These are phyloP conservation scores for Australoheros facetus DNA, from an alignment of 2,797 vertebrate species.

Conservation along the genomic window DNA sequence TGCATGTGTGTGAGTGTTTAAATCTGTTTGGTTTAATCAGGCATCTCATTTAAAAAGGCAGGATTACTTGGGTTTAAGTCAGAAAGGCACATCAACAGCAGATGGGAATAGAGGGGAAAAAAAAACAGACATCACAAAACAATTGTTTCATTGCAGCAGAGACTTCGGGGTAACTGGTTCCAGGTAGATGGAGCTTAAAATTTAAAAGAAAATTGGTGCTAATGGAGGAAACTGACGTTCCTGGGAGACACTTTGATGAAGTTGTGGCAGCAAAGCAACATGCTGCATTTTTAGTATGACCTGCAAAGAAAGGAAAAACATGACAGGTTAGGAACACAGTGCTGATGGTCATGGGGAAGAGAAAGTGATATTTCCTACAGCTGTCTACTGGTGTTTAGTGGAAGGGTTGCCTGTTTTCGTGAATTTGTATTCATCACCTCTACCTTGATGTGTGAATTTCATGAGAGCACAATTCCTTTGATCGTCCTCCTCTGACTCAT, in stretches of 20 bases:
- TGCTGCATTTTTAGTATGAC: neutral
- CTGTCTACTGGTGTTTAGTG: neutral
- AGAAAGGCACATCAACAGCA: constrained; percentile 18
- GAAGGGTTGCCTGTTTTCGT: neutral
- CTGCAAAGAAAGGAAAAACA: neutral
- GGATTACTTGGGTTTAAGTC: constrained; percentile 12
- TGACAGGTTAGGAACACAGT: neutral
- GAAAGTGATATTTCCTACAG: neutral
- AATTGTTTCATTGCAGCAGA: constrained; percentile 29
- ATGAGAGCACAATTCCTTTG: neutral
- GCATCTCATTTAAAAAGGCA: constrained; percentile 16
- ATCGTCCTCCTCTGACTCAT: neutral
- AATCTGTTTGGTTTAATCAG: constrained; percentile 8
- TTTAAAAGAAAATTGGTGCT: constrained; percentile 43
- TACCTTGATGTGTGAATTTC: neutral
- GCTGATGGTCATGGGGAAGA: neutral
- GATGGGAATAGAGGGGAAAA: neutral
- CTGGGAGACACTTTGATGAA: constrained; percentile 28
- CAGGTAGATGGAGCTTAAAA: constrained; percentile 48
- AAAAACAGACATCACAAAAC: constrained; percentile 16
- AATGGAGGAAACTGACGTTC: constrained; percentile 36
- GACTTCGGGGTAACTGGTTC: constrained; percentile 31
- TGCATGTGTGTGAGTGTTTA: neutral
- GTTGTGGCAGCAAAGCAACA: neutral
- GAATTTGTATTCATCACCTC: neutral